phyloP scores from a whole-genome alignment of 2,888 invertebrate species.

The Philopedon plagiatum region DNA sequence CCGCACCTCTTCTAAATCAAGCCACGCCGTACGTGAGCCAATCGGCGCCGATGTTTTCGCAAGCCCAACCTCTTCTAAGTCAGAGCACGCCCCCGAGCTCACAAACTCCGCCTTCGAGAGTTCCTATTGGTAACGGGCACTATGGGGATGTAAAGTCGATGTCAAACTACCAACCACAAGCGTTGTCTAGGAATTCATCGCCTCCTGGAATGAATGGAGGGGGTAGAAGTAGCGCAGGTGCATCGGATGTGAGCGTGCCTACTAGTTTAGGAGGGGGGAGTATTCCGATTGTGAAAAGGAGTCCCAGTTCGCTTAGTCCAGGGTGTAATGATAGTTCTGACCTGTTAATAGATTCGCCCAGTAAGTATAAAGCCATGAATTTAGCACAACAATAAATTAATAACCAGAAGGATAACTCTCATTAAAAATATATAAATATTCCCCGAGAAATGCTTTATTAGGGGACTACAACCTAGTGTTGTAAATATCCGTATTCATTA shows the following conservation, averaged over 20 bases:
- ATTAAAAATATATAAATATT: too few species aligned
- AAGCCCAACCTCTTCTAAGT: constrained; percentile 53
- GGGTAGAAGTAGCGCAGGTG: constrained; percentile 58
- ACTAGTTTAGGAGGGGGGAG: constrained; percentile 77
- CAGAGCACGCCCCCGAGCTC: constrained; percentile 41
- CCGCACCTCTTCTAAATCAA: constrained; percentile 37
- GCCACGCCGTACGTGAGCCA: constrained; percentile 47
- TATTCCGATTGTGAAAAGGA: constrained; percentile 74
- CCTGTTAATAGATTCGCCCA: constrained; percentile 86
- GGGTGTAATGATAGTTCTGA: constrained; percentile 78
- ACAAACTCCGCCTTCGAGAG: constrained; percentile 60
- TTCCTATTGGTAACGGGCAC: constrained; percentile 61
- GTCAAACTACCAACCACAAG: constrained; percentile 56
- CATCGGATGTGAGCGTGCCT: constrained; percentile 86
- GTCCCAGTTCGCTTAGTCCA: constrained; percentile 77
- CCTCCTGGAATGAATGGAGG: constrained; percentile 64
- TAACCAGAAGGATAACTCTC: background rate
- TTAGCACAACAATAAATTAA: background rate
- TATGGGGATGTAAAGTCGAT: constrained; percentile 64
- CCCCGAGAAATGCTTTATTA: too few species aligned
- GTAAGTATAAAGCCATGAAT: too few species aligned
- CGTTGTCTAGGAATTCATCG: constrained; percentile 61
- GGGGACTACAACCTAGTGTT: too few species aligned
- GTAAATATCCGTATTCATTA: too few species aligned
- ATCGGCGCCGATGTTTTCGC: constrained; percentile 51